phyloP scores from a whole-genome alignment of 2,113 vertebrate genomes.

The Origma solitaria region DNA sequence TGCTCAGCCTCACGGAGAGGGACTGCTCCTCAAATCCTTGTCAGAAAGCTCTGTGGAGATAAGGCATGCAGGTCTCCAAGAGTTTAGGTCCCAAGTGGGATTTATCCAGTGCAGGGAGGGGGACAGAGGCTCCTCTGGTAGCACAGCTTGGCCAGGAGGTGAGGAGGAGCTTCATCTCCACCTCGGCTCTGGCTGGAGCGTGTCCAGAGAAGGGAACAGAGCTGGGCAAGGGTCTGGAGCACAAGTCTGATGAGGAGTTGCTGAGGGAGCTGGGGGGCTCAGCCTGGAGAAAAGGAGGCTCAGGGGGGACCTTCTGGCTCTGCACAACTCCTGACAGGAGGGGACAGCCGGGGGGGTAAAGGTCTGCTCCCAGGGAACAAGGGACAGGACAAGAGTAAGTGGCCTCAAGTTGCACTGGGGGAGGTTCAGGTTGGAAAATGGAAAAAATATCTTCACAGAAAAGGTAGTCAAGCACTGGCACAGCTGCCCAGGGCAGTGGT shows the following conservation, averaged over 20 bases:
- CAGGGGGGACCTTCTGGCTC: neutral
- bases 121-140: neutral
- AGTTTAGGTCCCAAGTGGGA: neutral
- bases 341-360: too few relatives aligned
- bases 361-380: neutral
- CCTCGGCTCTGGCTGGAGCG: accelerated
- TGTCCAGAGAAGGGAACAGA: neutral
- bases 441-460: neutral
- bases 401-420: accelerated
- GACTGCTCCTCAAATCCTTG: neutral
- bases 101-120: neutral
- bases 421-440: neutral
- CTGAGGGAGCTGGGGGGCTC: neutral
- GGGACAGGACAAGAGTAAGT: accelerated
- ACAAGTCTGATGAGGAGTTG: neutral
- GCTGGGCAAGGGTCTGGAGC: neutral
- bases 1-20: neutral
- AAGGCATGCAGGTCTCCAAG: neutral
- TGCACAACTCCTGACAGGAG: neutral
- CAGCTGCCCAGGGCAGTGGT: neutral
- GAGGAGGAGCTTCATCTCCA: neutral
- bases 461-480: neutral
- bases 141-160: neutral
- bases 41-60: neutral
- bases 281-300: neutral